These are phyloP conservation scores for Vollenhovia emeryi DNA, from an alignment of 1,140 invertebrate genomes.

Conservation along the genomic window DNA sequence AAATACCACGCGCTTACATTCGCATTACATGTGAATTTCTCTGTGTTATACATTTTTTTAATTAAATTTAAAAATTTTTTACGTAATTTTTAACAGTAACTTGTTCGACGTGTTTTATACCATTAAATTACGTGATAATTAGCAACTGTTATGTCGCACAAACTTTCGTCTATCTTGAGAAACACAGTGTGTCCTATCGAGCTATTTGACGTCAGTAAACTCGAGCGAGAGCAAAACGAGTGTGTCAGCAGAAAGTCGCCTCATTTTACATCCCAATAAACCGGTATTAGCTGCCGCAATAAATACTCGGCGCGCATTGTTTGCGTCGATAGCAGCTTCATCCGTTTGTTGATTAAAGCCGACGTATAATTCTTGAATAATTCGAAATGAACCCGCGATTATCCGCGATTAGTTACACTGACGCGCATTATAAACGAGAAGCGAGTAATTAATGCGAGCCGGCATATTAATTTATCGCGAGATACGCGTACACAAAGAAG, in stretches of 20 bases:
- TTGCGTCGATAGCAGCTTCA: slow-evolving; percentile 69
- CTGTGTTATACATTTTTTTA: not conserved
- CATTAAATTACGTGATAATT: slow-evolving; percentile 23
- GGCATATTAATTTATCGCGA: slow-evolving; percentile 31
- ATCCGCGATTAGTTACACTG: slow-evolving; percentile 43
- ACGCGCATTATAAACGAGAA: slow-evolving; percentile 16
- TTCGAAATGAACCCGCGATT: slow-evolving; percentile 48
- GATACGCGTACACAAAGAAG: slow-evolving; percentile 3
- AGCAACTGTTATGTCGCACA: not conserved
- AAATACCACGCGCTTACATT: not conserved
- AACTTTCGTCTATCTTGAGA: not conserved
- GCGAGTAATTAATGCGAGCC: slow-evolving; percentile 23
- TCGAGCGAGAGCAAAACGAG: slow-evolving; percentile 65
- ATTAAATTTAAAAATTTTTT: slow-evolving; percentile 30
- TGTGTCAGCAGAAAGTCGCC: slow-evolving; percentile 73
- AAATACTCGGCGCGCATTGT: slow-evolving; percentile 76
- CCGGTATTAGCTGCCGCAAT: slow-evolving; percentile 77
- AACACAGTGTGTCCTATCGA: slow-evolving; percentile 44
- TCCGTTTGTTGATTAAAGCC: slow-evolving; percentile 71
- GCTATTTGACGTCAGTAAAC: slow-evolving; percentile 48
- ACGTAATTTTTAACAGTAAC: too few species aligned
- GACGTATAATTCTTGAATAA: slow-evolving; percentile 62
- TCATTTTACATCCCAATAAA: slow-evolving; percentile 82
- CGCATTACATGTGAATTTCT: not conserved
- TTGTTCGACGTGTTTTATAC: too few species aligned